Evolutionary conservation across 2,113 vertebrate genomes (phyloP).

Genomic region (Cacatua alba): DNA sequence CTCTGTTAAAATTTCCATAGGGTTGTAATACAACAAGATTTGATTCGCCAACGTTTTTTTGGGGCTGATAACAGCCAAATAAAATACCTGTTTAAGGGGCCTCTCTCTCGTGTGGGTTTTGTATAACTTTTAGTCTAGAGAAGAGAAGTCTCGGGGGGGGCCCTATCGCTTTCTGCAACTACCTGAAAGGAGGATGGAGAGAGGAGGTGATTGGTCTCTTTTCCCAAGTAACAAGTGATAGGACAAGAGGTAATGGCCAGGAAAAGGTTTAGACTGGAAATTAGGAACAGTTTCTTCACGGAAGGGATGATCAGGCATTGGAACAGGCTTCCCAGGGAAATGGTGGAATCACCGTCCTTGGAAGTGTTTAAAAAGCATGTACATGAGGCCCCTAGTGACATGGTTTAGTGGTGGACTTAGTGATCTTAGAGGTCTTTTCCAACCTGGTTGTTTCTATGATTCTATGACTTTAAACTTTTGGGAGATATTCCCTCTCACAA

Average conservation of each 20-base stretch:
- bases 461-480: not conserved
- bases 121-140: not conserved
- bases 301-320: not conserved
- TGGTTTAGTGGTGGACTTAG: not conserved
- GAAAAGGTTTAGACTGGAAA: not conserved
- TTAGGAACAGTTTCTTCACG: not conserved
- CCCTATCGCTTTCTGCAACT: not conserved
- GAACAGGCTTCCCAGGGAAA: not conserved
- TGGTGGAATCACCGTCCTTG: not conserved
- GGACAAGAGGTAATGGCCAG: not conserved
- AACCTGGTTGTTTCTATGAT: not conserved
- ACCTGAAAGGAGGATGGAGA: not conserved
- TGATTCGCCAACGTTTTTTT: not conserved
- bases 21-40: not conserved
- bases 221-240: not conserved
- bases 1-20: not conserved
- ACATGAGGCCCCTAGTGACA: not conserved
- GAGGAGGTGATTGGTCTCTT: not conserved
- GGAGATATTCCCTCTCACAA: not conserved
- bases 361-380: not conserved
- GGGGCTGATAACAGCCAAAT: not conserved
- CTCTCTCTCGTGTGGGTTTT: not conserved
- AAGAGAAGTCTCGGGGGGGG: not conserved
- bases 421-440: not conserved
- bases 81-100: not conserved